Evolutionary conservation across 2,113 vertebrate species (phyloP), one percentile per base, ranked within the genome.

Genomic region (Triplophysa dalaica): DNA sequence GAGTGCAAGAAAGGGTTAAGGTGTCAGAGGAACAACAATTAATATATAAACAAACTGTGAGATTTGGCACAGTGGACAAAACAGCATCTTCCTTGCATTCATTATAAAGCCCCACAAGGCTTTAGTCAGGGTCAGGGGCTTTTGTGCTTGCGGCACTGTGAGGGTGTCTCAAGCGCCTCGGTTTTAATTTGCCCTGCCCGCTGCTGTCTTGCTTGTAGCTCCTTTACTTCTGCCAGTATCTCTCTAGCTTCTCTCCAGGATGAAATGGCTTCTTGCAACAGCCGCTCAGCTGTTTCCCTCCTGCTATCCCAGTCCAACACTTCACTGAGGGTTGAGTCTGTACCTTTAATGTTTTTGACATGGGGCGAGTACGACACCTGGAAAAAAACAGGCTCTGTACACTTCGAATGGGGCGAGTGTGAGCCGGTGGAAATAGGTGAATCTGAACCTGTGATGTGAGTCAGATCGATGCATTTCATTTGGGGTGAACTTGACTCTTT

Each of bases 171-270:
- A 1, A 75, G 1, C 0, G 9, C 43, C 0, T 54, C 62, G 83
- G 89, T 81, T 88, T 90, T 87, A 92, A 93, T 78, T 91, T 93
- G 79, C 93, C 95, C 67, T 91, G 87, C 90, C 94, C 90, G 70
- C 90, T 91, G 89, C 94, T 93, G 95, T 89, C 82, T 90, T 45
- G 90, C 94, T 88, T 97, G 94, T 88, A 99, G 91, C 89, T 97
- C 95, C 73, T 90, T 93, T 79, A 98, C 94, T 83, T 99, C 96
- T 92, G 95, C 94, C 87, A 99, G 88, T 81, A 99, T 95, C 77
- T 94, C 92, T 90, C 94, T 94, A 0, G 97, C 97, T 83, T 98
- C 95, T 86, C 92, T 95, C 97, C 97, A 98, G 1, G 94, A 95
- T 0, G 93, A 95, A 0, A 96, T 93, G 0, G 97, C 97, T 87